Evolutionary conservation across 2,113 vertebrate species (phyloP), one percentile per base, ranked within the genome.

Genomic region (Antechinus flavipes): DNA sequence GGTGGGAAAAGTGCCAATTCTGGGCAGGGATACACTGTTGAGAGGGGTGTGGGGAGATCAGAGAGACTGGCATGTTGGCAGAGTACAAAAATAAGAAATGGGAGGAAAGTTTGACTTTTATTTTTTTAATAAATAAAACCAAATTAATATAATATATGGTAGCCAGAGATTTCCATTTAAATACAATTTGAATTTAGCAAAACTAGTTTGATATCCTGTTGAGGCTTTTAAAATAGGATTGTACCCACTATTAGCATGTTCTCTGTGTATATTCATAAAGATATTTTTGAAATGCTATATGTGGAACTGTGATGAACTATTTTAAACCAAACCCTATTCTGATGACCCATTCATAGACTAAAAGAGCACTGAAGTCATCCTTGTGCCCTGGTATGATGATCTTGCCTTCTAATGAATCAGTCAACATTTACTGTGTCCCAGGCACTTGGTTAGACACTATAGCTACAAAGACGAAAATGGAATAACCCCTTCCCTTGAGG

Each of bases 41-140:
- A 91, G 54, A 54, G 49, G 92, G 0, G 3, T 84, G 55, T 61
- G 93, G 68, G 12, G 35, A 94, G 92, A 95, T 92, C 52, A 54
- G 0, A 50, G 84, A 94, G 55, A 89, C 50, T 50, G 7, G 27
- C 26, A 3, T 91, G 30, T 91, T 93, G 46, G 42, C 93, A 94
- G 93, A 50, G 93, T 46, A 47, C 10, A 47, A 84, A 93, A 42
- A 84, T 84, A 84, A 84, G 68, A 84, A 84, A 84, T 84, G n/a
- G 68, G 68, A 84, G 68, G 50, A 84, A 76, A 95, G 61, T 95
- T 22, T 91, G 93, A 95, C 42, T 94, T 50, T 89, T 54, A 94
- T 94, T 54, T 91, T 95, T 95, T 96, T 52, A 76, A 91, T 50
- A 58, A 95, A 93, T 76, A 91, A 91, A 96, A 95, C 95, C 26